Base-by-base conservation (phyloP, 2,888 invertebrate genomes). In the Cryptosula pallasiana region DNA sequence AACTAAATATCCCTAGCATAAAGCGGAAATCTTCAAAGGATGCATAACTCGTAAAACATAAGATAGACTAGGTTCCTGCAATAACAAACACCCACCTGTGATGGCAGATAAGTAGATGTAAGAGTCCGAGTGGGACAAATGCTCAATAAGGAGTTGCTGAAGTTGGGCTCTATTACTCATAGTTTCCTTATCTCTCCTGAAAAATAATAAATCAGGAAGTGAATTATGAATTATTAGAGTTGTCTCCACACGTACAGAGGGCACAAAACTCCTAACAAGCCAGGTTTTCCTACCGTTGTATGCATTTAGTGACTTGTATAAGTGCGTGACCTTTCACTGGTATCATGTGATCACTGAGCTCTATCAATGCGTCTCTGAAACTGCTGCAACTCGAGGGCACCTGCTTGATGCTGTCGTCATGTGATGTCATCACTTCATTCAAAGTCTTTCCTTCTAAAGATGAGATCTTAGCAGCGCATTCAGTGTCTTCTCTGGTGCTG, bases 311-410 rank as follows among this genome's bases (percentile, higher is more conserved):
- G 23, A 94, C 83, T 70, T 88, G 86, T 77, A 93, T 89, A 54
- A 94, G 86, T 5, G 91, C 94, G 85, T 94, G 93, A 16, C 91
- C 93, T 81, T 90, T 88, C 0, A 91, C 89, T n/a, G 93, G 93
- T 69, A 94, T 82, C 73, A 91, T 81, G 34, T 89, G 87, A 86
- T 92, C 91, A 79, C 88, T 88, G 27, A 90, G 86, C 82, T 92
- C 90, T 71, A 87, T 83, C 72, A 92, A 81, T 0, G 91, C 91
- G 57, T 78, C 71, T 32, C n/a, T 32, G 32, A 29, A 63, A 32
- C 32, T n/a, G 27, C 5, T 63, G 45, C 45, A 13, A 13, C 9
- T 45, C 5, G 45, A 45, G 20, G 45, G 45, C 45, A 45, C 45
- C 20, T 45, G 45, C 45, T 45, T 5, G 9, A 45, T 20, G 20